These are phyloP conservation scores for Mareca strepera DNA, from an alignment of 2,797 vertebrate genomes.

Conservation along the genomic window DNA sequence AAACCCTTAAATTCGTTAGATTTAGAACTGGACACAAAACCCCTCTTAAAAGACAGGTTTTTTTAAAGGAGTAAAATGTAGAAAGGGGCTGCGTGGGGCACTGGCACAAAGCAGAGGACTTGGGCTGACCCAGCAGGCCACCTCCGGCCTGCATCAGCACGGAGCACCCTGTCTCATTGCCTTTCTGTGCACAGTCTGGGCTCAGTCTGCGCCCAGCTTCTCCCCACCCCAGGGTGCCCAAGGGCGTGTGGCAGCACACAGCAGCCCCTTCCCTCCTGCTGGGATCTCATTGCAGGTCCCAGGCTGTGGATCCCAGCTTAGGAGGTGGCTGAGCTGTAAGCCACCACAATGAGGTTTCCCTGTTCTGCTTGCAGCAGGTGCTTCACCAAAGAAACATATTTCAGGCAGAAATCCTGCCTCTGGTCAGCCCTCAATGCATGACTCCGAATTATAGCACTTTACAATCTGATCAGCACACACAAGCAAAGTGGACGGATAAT, in stretches of 20 bases:
- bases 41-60: not conserved
- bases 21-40: not conserved
- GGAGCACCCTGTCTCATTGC: accelerated
- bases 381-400: not conserved
- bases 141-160: not conserved
- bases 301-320: accelerated
- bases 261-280: not conserved
- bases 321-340: not conserved
- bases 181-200: not conserved
- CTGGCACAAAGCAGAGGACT: not conserved
- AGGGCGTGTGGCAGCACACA: not conserved
- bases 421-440: accelerated
- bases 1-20: not conserved
- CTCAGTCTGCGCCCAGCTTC: not conserved
- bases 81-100: not conserved
- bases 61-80: not conserved
- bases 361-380: not conserved
- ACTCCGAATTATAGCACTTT: accelerated
- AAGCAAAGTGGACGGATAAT: not conserved
- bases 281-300: not conserved
- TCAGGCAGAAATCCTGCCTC: not conserved
- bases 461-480: not conserved
- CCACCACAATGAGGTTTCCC: accelerated
- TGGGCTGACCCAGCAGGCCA: not conserved
- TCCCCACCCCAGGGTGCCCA: not conserved